Evolutionary conservation across 1,140 invertebrate species (phyloP).

Genomic region (Nephila pilipes): DNA sequence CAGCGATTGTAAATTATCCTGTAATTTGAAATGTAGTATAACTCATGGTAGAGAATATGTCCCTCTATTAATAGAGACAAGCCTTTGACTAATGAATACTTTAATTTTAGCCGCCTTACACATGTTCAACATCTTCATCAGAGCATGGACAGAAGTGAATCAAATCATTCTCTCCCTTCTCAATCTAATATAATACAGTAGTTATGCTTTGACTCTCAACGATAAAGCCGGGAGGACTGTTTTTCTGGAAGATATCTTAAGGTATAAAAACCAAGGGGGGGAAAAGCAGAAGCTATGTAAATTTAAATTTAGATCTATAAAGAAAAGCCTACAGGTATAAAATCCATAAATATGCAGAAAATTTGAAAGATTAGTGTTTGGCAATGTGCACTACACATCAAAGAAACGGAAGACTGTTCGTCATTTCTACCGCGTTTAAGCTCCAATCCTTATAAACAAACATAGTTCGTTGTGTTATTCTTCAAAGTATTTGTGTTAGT

Average conservation of each 20-base stretch:
- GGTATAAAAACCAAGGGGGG: neutral
- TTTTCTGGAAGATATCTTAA: neutral
- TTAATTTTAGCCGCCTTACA: neutral
- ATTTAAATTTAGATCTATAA: neutral
- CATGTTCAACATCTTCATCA: neutral
- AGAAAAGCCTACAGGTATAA: neutral
- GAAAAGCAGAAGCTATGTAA: neutral
- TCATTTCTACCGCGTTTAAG: neutral
- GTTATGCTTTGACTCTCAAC: neutral
- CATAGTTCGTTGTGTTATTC: neutral
- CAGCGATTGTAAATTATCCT: neutral
- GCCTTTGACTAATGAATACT: neutral
- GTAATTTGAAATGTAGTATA: neutral
- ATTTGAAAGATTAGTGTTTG: neutral
- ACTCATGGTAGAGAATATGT: neutral
- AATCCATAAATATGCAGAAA: conserved; percentile 15
- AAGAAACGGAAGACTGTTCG: conserved; percentile 1
- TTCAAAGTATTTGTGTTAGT: neutral
- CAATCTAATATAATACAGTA: neutral
- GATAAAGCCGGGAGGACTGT: neutral
- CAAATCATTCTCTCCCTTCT: neutral
- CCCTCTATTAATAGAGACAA: too few relatives aligned
- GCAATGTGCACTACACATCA: neutral
- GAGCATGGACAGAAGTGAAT: neutral
- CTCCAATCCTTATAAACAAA: neutral